Percentiles rank a stretch among this genome's conserved stretches.
These are phyloP conservation scores for Etia nguti DNA, from an alignment of 2,113 vertebrate genomes.

Conservation along the genomic window DNA sequence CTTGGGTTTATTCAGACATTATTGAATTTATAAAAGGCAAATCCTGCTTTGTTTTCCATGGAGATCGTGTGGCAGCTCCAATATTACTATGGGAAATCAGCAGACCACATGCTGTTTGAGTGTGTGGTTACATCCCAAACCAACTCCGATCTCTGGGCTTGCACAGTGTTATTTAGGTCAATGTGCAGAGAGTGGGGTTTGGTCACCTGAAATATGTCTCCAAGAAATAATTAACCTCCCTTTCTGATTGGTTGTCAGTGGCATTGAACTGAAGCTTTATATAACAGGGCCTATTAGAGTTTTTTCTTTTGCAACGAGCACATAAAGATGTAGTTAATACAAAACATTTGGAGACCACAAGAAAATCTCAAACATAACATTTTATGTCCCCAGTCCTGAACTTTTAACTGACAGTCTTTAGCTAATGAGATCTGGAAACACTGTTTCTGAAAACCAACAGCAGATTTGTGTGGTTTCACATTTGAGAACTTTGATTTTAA, in stretches of 20 bases:
- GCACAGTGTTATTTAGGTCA: neutral
- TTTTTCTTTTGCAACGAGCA: neutral
- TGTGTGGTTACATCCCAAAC: constrained; percentile 22
- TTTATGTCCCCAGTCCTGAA: neutral
- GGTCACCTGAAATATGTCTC: neutral
- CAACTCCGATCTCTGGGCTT: neutral
- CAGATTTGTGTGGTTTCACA: constrained; percentile 40
- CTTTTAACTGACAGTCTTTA: neutral
- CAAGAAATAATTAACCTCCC: neutral
- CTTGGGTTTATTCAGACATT: neutral
- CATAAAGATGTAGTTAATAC: neutral
- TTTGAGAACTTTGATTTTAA: constrained; percentile 19
- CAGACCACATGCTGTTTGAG: constrained; percentile 15
- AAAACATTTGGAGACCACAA: constrained; percentile 16
- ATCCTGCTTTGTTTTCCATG: constrained; percentile 53
- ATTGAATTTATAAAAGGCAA: constrained; percentile 49
- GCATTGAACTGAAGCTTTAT: neutral
- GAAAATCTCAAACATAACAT: constrained; percentile 1
- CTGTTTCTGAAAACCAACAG: constrained; percentile 8
- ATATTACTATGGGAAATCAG: constrained; percentile 25
- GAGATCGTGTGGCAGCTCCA: constrained; percentile 15
- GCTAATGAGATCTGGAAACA: constrained; percentile 46
- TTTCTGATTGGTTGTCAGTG: neutral
- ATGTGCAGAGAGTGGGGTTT: neutral
- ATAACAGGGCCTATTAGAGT: neutral